These are phyloP conservation scores for Pachyramphus minor DNA, from an alignment of 2,113 vertebrate genomes.

Conservation along the genomic window DNA sequence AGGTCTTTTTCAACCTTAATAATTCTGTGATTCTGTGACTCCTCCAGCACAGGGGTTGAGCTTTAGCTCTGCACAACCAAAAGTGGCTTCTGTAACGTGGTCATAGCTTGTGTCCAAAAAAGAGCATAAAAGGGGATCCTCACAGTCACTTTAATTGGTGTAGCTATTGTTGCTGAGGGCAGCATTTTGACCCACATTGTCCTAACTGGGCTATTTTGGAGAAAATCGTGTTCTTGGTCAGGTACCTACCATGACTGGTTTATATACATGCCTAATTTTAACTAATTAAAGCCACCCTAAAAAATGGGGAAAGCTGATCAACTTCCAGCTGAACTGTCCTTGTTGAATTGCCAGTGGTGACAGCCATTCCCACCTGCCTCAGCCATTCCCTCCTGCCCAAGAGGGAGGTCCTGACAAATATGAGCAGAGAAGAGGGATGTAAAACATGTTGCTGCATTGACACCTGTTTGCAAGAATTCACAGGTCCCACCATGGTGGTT, in stretches of 20 bases:
- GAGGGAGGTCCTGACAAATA: background rate
- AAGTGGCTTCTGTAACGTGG: background rate
- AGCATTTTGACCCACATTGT: background rate
- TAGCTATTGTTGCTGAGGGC: background rate
- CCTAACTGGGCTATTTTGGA: background rate
- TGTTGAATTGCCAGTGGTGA: background rate
- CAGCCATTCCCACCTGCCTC: background rate
- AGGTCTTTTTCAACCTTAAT: background rate
- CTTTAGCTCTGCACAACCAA: background rate
- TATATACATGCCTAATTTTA: background rate
- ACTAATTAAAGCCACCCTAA: background rate
- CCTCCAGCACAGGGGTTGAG: background rate
- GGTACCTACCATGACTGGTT: background rate
- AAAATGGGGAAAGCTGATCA: background rate
- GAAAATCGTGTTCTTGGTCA: background rate
- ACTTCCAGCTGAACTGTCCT: background rate
- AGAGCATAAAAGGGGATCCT: background rate
- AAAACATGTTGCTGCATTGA: background rate
- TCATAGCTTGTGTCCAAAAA: background rate
- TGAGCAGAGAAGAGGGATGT: background rate
- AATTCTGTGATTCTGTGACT: too few species aligned
- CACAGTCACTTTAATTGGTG: background rate
- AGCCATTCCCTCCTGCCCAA: accelerated
- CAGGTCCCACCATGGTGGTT: background rate
- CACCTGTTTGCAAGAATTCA: background rate